Evolutionary conservation across 2,797 vertebrate species (phyloP), one percentile per base, ranked within the genome.

Genomic region (Fistularia commersonii): DNA sequence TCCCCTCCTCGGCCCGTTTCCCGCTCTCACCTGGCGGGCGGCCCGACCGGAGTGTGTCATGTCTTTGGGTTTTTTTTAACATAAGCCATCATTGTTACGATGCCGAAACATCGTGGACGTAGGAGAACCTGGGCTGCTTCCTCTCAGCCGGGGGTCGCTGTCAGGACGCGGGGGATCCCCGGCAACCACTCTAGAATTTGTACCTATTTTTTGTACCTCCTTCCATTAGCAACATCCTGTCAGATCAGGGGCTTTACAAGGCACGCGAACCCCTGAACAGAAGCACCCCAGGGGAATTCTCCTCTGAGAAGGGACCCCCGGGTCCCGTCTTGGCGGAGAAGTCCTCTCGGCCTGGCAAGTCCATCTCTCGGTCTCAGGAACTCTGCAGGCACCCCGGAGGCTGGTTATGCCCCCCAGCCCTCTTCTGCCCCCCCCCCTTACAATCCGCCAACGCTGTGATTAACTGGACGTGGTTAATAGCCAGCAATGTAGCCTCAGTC

Each of bases 311-410:
- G 3, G 40, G 13, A 4, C 5, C 7, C 10, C 31, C 15, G 3
- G 15, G 23, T 23, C 23, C n/a, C n/a, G 5, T 9, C 9, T 51
- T 37, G 54, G 34, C 15, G 35, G 36, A 14, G n/a, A 54, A 43
- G 15, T 45, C 7, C 44, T 64, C 32, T 58, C 15, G 44, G 5
- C 40, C 48, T 57, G 36, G n/a, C 32, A 35, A n/a, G 35, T 63
- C 57, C 31, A 23, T 6, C 7, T 68, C 8, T 61, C 48, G 41
- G 66, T 78, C 82, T 83, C 83, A 83, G 78, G 78, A 80, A 62
- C 48, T 72, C 61, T 54, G 61, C 55, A 57, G 48, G 54, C 54
- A 44, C 37, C 49, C 61, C 57, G n/a, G n/a, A 39, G 68, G 62
- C 57, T 58, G 35, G 35, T 36, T 36, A 10, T 7, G 10, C 10